Conservation (phyloP, 1,140 invertebrate species). For the Drosophila bocki region DNA sequence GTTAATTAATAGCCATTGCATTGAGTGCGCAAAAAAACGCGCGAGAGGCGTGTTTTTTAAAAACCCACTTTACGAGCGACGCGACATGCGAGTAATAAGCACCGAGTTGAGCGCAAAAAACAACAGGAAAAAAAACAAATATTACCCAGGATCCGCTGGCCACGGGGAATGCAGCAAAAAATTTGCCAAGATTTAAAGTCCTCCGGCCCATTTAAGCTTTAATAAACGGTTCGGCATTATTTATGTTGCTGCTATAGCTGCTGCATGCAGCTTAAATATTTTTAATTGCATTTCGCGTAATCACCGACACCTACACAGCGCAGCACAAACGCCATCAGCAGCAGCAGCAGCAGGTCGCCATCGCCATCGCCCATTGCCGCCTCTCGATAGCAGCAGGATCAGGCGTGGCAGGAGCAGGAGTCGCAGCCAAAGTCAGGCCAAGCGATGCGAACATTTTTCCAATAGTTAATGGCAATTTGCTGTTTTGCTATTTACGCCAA, state of each 20-base stretch:
- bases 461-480: slow-evolving; percentile 84
- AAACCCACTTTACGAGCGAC: slow-evolving; percentile 59
- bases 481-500: slow-evolving; percentile 84
- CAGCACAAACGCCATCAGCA: slow-evolving; percentile 40
- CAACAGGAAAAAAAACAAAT: slow-evolving; percentile 46
- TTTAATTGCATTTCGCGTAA: slow-evolving; percentile 83
- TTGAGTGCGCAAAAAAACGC: slow-evolving; percentile 47
- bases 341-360: slow-evolving; percentile 7
- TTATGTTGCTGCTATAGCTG: slow-evolving; percentile 35
- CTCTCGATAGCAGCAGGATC: slow-evolving; percentile 1
- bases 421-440: slow-evolving; percentile 42
- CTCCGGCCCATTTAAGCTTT: slow-evolving; percentile 57
- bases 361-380: slow-evolving; percentile 22
- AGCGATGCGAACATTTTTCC: slow-evolving; percentile 77
- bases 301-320: slow-evolving; percentile 73
- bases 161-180: slow-evolving; percentile 24
- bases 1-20: slow-evolving; percentile 77
- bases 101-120: slow-evolving; percentile 28
- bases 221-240: slow-evolving; percentile 62
- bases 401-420: not conserved
- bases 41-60: slow-evolving; percentile 36
- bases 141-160: slow-evolving; percentile 39
- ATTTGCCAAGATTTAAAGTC: slow-evolving; percentile 13
- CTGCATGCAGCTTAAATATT: slow-evolving; percentile 77
- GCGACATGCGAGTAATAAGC: slow-evolving; percentile 55